A percentile compares a stretch with the other conserved stretches of the same genome.
phyloP scores from a whole-genome alignment of 2,797 vertebrate genomes.

The Columba guinea region DNA sequence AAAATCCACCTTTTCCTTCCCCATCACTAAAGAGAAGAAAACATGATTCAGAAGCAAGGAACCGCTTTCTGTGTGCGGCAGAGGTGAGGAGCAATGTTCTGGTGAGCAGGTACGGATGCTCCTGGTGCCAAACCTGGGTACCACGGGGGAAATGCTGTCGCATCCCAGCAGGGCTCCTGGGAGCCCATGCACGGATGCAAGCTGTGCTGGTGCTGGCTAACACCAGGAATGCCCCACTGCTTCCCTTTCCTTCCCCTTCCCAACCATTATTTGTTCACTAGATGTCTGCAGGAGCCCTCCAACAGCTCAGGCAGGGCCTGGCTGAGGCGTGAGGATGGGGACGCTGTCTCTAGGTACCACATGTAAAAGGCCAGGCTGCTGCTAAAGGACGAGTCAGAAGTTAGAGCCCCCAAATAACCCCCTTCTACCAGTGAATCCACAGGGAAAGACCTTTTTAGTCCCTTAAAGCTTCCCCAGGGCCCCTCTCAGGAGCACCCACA shows the following conservation, averaged over 20 bases:
- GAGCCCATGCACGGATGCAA: fast-evolving
- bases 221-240: not conserved
- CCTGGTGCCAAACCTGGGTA: not conserved
- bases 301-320: not conserved
- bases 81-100: not conserved
- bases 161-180: not conserved
- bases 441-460: not conserved
- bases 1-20: not conserved
- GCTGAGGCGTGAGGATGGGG: not conserved
- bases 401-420: not conserved
- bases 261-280: fast-evolving
- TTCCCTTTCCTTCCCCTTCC: not conserved
- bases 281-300: not conserved
- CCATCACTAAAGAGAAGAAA: not conserved
- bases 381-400: not conserved
- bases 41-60: not conserved
- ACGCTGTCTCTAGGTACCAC: not conserved
- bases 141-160: not conserved
- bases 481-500: not conserved
- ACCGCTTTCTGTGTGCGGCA: fast-evolving
- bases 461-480: not conserved
- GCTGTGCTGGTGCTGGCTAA: not conserved
- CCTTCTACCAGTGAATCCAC: not conserved
- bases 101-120: not conserved
- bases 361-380: not conserved